Evolutionary conservation across 2,797 vertebrate species (phyloP).

Genomic region (Danio choprae): DNA sequence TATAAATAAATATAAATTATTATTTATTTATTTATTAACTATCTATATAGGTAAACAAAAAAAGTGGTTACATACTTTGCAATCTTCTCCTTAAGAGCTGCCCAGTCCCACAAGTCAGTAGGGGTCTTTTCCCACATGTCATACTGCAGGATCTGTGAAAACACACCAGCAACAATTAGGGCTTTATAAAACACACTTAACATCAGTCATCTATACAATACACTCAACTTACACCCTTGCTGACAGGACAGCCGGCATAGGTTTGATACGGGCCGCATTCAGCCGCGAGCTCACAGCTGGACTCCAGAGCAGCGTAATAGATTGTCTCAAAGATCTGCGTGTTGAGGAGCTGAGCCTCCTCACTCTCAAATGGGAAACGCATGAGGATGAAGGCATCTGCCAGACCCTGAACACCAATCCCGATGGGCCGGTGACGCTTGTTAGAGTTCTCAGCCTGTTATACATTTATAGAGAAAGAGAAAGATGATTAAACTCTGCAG

Average conservation of each 20-base stretch:
- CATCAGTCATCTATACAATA: background rate
- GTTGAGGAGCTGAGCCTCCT: constrained; percentile 91
- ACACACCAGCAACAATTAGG: background rate
- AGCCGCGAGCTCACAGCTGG: constrained; percentile 90
- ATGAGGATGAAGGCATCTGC: constrained; percentile 97
- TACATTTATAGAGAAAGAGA: background rate
- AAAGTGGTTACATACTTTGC: constrained; percentile 76
- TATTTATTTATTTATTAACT: too few species aligned
- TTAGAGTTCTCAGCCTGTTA: constrained; percentile 87
- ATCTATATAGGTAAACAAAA: too few species aligned
- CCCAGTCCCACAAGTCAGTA: constrained; percentile 92
- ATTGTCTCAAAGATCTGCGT: constrained; percentile 97
- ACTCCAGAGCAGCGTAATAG: constrained; percentile 91
- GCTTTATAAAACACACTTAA: background rate
- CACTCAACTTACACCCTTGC: constrained; percentile 85
- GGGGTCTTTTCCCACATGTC: constrained; percentile 96
- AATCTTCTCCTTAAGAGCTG: constrained; percentile 90
- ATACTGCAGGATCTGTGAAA: constrained; percentile 87
- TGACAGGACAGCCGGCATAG: constrained; percentile 90
- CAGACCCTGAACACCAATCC: constrained; percentile 95
- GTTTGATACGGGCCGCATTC: constrained; percentile 88
- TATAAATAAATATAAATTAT: too few species aligned
- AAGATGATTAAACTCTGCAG: background rate
- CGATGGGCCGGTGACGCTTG: constrained; percentile 91
- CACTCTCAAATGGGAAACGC: constrained; percentile 93